Percentiles rank a stretch among this genome's conserved stretches.
Conservation (phyloP, 2,888 invertebrate genomes). For the Pristionchus japonicus region DNA sequence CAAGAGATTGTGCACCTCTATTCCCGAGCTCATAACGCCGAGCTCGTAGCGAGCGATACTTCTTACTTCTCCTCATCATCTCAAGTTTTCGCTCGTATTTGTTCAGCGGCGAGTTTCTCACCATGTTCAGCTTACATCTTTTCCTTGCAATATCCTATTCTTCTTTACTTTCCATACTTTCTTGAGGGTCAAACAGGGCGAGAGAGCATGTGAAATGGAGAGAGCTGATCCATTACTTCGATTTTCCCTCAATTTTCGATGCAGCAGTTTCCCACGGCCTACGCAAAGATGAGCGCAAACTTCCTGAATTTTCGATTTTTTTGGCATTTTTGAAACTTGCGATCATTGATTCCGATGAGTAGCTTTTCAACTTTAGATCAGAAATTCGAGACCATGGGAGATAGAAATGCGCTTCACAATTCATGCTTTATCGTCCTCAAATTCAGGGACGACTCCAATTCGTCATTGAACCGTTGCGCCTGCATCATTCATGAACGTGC, state of each 20-base stretch:
- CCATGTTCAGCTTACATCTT: neutral
- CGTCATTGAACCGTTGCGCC: neutral
- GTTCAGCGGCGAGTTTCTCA: neutral
- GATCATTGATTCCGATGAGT: neutral
- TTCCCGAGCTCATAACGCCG: neutral
- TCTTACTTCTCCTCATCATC: neutral
- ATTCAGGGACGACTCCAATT: too few relatives aligned
- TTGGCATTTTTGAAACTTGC: neutral
- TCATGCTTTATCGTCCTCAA: too few relatives aligned
- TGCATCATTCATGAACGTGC: neutral
- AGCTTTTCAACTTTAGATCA: neutral
- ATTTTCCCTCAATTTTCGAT: neutral
- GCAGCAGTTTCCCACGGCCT: neutral
- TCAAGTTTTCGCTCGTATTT: neutral
- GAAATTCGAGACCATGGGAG: too few relatives aligned
- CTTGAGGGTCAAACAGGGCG: neutral
- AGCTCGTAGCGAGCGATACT: neutral
- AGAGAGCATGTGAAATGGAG: neutral
- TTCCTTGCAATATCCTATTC: neutral
- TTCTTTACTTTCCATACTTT: neutral
- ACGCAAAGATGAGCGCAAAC: neutral
- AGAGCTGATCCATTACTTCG: neutral
- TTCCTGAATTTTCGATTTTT: neutral
- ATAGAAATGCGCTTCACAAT: neutral
- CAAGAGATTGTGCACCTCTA: too few relatives aligned